Conservation (phyloP, 37 sponge, comb jelly and placozoan genomes). For the Corticium candelabrum region DNA sequence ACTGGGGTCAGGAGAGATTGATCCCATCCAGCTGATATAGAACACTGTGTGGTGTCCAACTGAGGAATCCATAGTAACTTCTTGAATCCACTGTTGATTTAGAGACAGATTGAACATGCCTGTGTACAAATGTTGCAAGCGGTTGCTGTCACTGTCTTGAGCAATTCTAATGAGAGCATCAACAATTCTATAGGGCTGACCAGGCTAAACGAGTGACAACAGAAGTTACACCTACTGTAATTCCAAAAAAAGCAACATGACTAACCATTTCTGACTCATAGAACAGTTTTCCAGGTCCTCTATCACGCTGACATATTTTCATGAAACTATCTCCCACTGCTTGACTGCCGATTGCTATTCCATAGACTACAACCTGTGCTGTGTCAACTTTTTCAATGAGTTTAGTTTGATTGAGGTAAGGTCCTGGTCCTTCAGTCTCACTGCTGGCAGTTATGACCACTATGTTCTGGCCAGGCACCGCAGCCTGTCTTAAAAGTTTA, state of each 20-base stretch:
- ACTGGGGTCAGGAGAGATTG: neutral
- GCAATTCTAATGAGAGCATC: neutral
- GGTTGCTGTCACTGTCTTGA: neutral
- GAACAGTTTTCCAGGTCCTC: neutral
- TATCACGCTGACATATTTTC: no score
- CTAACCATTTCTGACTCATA: neutral
- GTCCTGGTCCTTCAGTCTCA: neutral
- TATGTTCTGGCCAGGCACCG: neutral
- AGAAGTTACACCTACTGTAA: no score
- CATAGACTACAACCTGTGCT: neutral
- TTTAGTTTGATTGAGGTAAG: neutral
- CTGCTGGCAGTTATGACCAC: neutral
- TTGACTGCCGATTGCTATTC: neutral
- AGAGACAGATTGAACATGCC: neutral
- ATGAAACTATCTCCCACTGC: neutral
- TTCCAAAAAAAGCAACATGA: neutral
- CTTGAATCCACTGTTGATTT: neutral
- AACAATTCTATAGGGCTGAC: neutral
- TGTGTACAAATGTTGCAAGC: neutral
- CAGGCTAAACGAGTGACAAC: no score
- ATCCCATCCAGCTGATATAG: conserved; percentile 1
- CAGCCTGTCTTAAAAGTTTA: neutral
- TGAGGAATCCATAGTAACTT: neutral
- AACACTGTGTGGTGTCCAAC: neutral
- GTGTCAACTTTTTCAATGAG: neutral